phyloP scores from a whole-genome alignment of 2,113 vertebrate genomes.

The Apteryx owenii region DNA sequence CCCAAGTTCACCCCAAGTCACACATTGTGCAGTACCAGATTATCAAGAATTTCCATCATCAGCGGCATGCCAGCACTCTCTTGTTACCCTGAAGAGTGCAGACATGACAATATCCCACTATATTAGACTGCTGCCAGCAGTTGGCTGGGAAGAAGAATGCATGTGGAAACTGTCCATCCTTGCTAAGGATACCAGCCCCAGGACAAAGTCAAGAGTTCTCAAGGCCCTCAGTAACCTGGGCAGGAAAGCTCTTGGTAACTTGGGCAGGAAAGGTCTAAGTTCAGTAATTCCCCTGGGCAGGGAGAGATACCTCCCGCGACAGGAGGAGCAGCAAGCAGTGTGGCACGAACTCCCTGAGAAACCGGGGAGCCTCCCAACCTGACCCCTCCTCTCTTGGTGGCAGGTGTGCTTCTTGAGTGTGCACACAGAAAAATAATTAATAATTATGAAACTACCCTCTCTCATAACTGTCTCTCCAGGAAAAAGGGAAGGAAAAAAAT shows the following conservation, averaged over 20 bases:
- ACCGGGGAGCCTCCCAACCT: not conserved
- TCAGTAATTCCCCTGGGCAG: not conserved
- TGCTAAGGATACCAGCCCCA: not conserved
- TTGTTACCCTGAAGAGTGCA: not conserved
- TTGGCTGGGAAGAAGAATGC: rapidly evolving
- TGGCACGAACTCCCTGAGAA: not conserved
- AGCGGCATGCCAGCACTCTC: not conserved
- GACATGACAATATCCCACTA: not conserved
- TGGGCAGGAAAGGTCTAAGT: not conserved
- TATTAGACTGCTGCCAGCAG: not conserved
- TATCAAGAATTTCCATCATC: not conserved
- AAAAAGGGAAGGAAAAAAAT: not conserved
- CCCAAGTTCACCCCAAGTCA: not conserved
- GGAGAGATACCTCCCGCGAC: rapidly evolving
- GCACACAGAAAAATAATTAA: not conserved
- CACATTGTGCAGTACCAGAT: not conserved
- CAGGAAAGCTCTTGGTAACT: not conserved
- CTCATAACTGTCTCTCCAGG: not conserved
- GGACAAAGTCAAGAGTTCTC: not conserved
- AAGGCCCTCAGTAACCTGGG: not conserved
- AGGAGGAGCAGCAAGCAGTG: not conserved
- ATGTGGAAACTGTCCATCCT: not conserved
- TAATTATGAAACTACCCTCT: not conserved
- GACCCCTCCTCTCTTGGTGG: not conserved
- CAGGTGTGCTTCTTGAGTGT: not conserved